A percentile compares a stretch with the other conserved stretches of the same genome.
Conservation (phyloP, 2,888 invertebrate species). For the Latheticus oryzae region DNA sequence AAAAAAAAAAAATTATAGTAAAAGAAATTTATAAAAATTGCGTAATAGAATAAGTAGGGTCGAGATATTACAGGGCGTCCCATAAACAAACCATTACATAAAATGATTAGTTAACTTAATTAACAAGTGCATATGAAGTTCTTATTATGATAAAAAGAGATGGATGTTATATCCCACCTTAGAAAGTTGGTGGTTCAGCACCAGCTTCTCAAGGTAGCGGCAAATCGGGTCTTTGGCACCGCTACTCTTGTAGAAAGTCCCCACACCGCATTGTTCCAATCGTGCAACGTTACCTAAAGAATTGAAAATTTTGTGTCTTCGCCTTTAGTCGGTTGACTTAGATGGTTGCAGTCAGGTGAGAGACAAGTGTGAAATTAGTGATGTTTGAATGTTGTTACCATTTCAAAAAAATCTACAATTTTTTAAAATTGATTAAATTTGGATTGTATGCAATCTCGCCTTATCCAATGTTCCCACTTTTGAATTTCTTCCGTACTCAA, state of each 20-base stretch:
- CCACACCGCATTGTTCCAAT: slow-evolving; percentile 25
- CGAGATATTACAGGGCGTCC: slow-evolving; percentile 20
- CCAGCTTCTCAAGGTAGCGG: slow-evolving; percentile 46
- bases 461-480: slow-evolving; percentile 46
- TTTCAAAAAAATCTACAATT: slow-evolving; percentile 21
- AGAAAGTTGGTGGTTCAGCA: slow-evolving; percentile 53
- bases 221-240: slow-evolving; percentile 28
- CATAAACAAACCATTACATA: slow-evolving; percentile 32
- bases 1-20: too few species aligned
- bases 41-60: too few species aligned
- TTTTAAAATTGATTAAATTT: slow-evolving; percentile 49
- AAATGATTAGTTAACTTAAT: slow-evolving; percentile 38
- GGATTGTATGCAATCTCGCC: slow-evolving; percentile 50
- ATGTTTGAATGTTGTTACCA: slow-evolving; percentile 30
- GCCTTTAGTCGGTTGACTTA: slow-evolving; percentile 37
- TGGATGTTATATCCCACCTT: slow-evolving; percentile 53
- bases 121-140: slow-evolving; percentile 33
- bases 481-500: slow-evolving; percentile 42
- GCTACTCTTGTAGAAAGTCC: slow-evolving; percentile 29
- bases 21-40: too few species aligned
- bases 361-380: slow-evolving; percentile 20
- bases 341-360: slow-evolving; percentile 37
- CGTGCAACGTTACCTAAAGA: slow-evolving; percentile 26
- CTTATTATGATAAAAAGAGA: slow-evolving; percentile 49
- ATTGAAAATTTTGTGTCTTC: slow-evolving; percentile 42